phyloP scores from a whole-genome alignment of 1,140 invertebrate species.

The Bombyx mandarina region DNA sequence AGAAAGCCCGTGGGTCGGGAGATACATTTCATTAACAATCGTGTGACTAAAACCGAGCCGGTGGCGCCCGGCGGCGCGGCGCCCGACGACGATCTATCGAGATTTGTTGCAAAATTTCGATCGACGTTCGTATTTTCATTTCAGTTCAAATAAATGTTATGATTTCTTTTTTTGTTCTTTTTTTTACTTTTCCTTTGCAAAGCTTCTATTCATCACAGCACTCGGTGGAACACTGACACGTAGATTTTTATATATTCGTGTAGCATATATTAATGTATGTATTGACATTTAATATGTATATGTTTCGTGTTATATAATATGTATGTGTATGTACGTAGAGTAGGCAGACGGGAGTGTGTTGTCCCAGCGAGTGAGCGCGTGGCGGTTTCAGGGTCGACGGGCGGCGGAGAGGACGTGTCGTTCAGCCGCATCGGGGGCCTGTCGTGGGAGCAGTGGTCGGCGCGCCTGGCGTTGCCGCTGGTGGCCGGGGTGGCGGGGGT shows the following conservation, averaged over 20 bases:
- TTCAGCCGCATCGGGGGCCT: conserved; percentile 76
- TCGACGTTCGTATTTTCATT: too few relatives aligned
- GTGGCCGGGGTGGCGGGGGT: conserved; percentile 45
- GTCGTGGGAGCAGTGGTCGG: conserved; percentile 77
- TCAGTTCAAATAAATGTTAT: conserved; percentile 50
- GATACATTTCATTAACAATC: conserved; percentile 60
- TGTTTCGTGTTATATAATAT: conserved; percentile 20
- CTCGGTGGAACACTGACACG: conserved; percentile 60
- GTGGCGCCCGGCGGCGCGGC: conserved; percentile 19
- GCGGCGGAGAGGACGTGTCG: conserved; percentile 74
- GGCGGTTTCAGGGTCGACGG: conserved; percentile 24
- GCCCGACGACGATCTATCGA: background rate
- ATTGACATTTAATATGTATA: conserved; percentile 29
- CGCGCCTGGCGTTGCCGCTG: conserved; percentile 71
- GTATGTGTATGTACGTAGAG: conserved; percentile 40
- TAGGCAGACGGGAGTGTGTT: conserved; percentile 13
- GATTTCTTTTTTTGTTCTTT: conserved; percentile 50
- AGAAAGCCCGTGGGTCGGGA: conserved; percentile 64
- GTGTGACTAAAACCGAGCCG: conserved; percentile 46
- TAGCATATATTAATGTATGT: conserved; percentile 27
- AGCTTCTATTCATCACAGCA: conserved; percentile 60
- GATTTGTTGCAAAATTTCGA: background rate
- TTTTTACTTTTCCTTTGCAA: conserved; percentile 56
- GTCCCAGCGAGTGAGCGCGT: conserved; percentile 9
- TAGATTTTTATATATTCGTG: conserved; percentile 28